Evolutionary conservation across 2,797 vertebrate species (phyloP), one percentile per base, ranked within the genome.

Genomic region (Sitta carolinensis): DNA sequence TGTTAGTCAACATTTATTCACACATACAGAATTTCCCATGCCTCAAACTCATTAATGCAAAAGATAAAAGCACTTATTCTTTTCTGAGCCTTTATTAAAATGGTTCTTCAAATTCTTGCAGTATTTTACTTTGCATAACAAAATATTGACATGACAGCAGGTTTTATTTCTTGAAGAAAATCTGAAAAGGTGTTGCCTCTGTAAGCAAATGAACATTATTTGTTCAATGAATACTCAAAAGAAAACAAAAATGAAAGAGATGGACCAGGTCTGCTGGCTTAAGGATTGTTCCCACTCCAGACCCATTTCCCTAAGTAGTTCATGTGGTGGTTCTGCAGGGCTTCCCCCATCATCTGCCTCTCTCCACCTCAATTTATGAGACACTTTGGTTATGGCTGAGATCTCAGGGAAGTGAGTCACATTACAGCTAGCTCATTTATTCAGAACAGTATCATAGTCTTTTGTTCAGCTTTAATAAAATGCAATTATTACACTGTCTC

Each of bases 401-500:
- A 34, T 54, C 72, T 74, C 34, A 47, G 36, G n/a, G 59, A 95
- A 93, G 11, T 43, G 45, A 54, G 15, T 92, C 59, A 82, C 66
- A 69, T 84, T 76, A 69, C 62, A 84, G 42, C 61, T 82, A 89
- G 50, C 62, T 84, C 84, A 69, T 93, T 92, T 84, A 87, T 92
- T 85, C 92, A 66, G 78, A 90, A 52, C 48, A 63, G 17, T 87
- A 70, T 80, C 87, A 50, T 7, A 48, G 42, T 85, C 63, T 87
- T 94, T 95, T 96, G 58, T 89, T 95, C 70, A 74, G 32, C 25
- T 78, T 84, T 92, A 93, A 77, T 90, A 93, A 94, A 89, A 83
- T 61, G 52, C 75, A 92, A 62, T 90, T 93, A 95, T 95, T 94
- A 61, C 32, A 47, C 18, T 89, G 83, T 70, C 76, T 92, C 22